These are phyloP conservation scores for Drosophila serrata DNA, from an alignment of 1,140 invertebrate genomes.

Conservation along the genomic window DNA sequence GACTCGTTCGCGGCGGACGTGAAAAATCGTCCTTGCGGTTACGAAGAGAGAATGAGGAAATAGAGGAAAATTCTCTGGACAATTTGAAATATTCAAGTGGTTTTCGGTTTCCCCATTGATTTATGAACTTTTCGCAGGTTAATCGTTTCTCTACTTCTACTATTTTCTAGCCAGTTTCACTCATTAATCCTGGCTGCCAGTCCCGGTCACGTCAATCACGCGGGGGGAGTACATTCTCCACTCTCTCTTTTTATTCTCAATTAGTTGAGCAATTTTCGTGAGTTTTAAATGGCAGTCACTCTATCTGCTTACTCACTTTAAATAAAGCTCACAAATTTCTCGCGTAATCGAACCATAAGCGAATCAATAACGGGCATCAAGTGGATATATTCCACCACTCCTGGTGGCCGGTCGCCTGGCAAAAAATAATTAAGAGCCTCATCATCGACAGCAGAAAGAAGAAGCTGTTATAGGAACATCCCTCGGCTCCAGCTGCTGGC, in stretches of 20 bases:
- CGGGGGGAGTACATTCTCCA: background rate
- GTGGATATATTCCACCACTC: slow-evolving; percentile 35
- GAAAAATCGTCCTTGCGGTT: slow-evolving; percentile 54
- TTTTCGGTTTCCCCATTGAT: slow-evolving; percentile 60
- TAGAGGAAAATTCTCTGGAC: slow-evolving; percentile 36
- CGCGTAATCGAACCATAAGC: slow-evolving; percentile 37
- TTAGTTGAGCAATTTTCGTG: slow-evolving; percentile 35
- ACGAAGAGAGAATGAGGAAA: background rate
- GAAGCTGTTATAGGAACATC: slow-evolving; percentile 16
- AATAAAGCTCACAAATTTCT: slow-evolving; percentile 25
- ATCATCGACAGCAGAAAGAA: slow-evolving; percentile 29
- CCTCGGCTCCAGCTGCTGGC: slow-evolving; percentile 10
- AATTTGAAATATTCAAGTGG: slow-evolving; percentile 71
- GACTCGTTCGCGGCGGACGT: slow-evolving; percentile 17
- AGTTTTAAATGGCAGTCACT: slow-evolving; percentile 26
- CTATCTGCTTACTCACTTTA: slow-evolving; percentile 33
- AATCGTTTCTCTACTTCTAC: slow-evolving; percentile 35
- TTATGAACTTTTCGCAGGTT: slow-evolving; percentile 60
- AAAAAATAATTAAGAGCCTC: slow-evolving; percentile 59
- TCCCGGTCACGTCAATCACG: slow-evolving; percentile 24
- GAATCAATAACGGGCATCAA: slow-evolving; percentile 50
- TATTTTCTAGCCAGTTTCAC: slow-evolving; percentile 40
- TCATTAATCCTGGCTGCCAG: slow-evolving; percentile 42
- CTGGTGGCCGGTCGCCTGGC: slow-evolving; percentile 17
- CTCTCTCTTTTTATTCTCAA: slow-evolving; percentile 18